These are phyloP conservation scores for Coturnix japonica DNA, from an alignment of 2,113 vertebrate genomes.

Conservation along the genomic window DNA sequence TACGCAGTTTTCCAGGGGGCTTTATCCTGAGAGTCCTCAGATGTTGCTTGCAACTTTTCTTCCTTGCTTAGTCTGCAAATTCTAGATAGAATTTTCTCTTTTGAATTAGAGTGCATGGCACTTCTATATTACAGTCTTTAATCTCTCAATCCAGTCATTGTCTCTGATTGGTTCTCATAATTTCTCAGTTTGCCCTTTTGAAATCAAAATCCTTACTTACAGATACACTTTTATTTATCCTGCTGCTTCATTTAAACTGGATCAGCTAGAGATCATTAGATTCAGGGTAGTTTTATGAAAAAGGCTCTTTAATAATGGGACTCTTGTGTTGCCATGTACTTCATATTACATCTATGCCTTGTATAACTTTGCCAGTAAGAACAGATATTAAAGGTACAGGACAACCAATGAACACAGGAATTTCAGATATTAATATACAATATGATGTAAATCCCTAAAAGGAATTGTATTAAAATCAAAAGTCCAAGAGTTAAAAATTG, in stretches of 20 bases:
- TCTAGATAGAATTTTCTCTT: background rate
- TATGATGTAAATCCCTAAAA: background rate
- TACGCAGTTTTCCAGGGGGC: background rate
- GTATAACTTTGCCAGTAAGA: background rate
- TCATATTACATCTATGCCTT: background rate
- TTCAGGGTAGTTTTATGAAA: background rate
- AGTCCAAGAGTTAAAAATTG: background rate
- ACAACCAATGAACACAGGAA: background rate
- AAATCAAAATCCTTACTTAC: slow-evolving; percentile 17
- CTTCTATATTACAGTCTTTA: background rate
- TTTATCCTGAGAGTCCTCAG: background rate
- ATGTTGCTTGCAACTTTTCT: background rate
- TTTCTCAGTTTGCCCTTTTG: background rate
- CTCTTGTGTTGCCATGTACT: background rate
- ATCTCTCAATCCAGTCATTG: background rate
- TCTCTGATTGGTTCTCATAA: background rate
- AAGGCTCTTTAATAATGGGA: background rate
- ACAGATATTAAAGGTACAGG: background rate
- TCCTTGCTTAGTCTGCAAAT: background rate
- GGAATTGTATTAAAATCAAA: background rate
- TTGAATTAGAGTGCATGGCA: background rate
- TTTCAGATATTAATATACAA: background rate
- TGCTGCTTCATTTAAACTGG: slow-evolving; percentile 5
- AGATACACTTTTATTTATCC: background rate
- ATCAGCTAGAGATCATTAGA: slow-evolving; percentile 24